Evolutionary conservation across 1,140 invertebrate species (phyloP).

Genomic region (Cotesia glomerata): DNA sequence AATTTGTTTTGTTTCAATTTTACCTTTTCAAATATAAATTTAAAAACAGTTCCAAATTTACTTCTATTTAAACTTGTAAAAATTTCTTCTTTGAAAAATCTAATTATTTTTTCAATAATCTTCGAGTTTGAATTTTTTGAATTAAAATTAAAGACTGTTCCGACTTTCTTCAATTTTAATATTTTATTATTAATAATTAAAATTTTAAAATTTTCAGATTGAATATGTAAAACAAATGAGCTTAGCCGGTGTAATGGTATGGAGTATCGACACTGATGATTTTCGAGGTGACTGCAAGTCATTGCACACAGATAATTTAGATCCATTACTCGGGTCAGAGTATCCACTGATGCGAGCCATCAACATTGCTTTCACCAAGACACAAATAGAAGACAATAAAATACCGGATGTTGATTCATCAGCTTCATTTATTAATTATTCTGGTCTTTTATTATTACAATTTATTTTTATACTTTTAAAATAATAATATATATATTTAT

Average conservation of each 20-base stretch:
- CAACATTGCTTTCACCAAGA: slow-evolving; percentile 37
- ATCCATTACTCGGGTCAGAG: slow-evolving; percentile 44
- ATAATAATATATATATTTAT: no score
- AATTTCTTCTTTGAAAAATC: background rate
- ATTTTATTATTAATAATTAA: background rate
- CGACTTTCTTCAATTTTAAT: no score
- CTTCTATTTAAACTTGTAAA: background rate
- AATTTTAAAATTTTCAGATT: slow-evolving; percentile 44
- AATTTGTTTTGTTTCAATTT: no score
- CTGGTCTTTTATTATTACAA: no score
- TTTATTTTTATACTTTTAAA: no score
- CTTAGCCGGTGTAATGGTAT: slow-evolving; percentile 82
- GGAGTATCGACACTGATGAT: slow-evolving; percentile 82
- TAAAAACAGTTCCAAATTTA: no score
- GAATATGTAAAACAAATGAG: slow-evolving; percentile 62
- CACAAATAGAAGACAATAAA: slow-evolving; percentile 4
- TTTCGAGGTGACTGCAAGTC: slow-evolving; percentile 71
- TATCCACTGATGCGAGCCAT: slow-evolving; percentile 71
- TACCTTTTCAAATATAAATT: no score
- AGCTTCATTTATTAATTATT: no score
- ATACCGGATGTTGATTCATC: no score
- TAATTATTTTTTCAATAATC: background rate
- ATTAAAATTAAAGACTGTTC: background rate
- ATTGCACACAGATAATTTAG: slow-evolving; percentile 48
- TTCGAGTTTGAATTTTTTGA: no score